Evolutionary conservation across 2,113 vertebrate genomes (phyloP), one percentile per base, ranked within the genome.

Genomic region (Gallinago media): DNA sequence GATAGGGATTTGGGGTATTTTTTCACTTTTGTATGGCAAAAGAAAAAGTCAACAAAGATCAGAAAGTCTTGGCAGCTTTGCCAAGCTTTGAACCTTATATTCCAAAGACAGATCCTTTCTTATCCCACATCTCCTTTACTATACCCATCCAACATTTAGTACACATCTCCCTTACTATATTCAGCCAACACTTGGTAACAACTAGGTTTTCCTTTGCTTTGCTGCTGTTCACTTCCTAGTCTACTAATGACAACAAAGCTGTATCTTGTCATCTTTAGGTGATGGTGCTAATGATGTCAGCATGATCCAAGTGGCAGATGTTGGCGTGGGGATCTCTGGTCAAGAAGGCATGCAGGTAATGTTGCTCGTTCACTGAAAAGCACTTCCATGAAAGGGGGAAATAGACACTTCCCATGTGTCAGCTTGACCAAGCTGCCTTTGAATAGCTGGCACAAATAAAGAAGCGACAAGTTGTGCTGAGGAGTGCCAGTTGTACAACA

Each of bases 281-380:
- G 99, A 99, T 11, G 99, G 99, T 80, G 99, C 99, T 93, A 99
- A 99, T 79, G 99, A 99, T 54, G 99, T 99, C 97, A 99, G 99
- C 97, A 99, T 99, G 99, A 99, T 99, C 97, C 99, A 99, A 97
- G 99, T 99, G 32, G 99, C 99, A 18, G 99, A 99, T 61, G 99
- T 99, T 65, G 99, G 99, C 3, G 99, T 99, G 89, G 99, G 99
- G 38, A 99, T 99, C 95, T 99, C 99, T 3, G 99, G 99, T 94
- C 99, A 99, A 97, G 99, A 99, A 93, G 99, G 99, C 96, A 99
- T 99, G 99, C 99, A 99, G 99, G 99, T 99, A 98, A 98, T 89
- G 38, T 86, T 80, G 32, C 78, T 78, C 1, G 0, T 67, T 88
- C 72, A 44, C 31, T 76, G 40, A 52, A 79, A 88, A 62, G 12